Base-by-base conservation (phyloP, 2,888 invertebrate species). In the Polyommatus iphigenia region DNA sequence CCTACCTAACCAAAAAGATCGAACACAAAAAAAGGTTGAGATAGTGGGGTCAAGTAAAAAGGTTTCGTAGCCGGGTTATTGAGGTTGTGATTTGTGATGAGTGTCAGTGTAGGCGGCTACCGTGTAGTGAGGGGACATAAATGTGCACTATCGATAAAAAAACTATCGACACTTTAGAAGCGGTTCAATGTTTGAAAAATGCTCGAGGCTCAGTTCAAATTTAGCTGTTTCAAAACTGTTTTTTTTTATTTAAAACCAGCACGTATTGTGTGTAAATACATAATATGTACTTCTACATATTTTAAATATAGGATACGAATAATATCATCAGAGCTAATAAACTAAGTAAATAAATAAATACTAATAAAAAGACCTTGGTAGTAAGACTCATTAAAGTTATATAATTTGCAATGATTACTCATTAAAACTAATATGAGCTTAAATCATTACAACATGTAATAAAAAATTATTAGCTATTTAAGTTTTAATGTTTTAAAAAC, bases 11-110 rank as follows among this genome's bases (percentile, higher is more conserved):
- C 7, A 6, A n/a, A 59, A 59, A n/a, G n/a, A n/a, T 7, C 6
- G 6, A 57, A 57, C 3, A 29, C 13, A 67, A 18, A 67, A 67
- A 67, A 67, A 67, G 1, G 1, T 67, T 29, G 29, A 67, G 67
- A 67, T 67, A 67, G 67, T 32, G 67, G 32, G 67, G 67, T 67
- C 67, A 67, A 67, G 67, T 67, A 67, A 67, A 67, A 67, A 67
- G 67, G 29, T 67, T 67, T 67, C 67, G 67, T 67, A 20, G 67
- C 67, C 29, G 29, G 29, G 67, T 67, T 67, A 67, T 67, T 67
- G 67, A 67, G 67, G 85, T 82, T 81, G 86, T 90, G 90, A 91
- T 91, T 91, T 91, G 91, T 91, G 88, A 88, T 86, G 87, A 86
- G 85, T 85, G 85, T 84, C 85, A 81, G 84, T 80, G 91, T 90